Evolutionary conservation across 2,888 invertebrate genomes (phyloP).

Genomic region (Nephrotoma flavescens): DNA sequence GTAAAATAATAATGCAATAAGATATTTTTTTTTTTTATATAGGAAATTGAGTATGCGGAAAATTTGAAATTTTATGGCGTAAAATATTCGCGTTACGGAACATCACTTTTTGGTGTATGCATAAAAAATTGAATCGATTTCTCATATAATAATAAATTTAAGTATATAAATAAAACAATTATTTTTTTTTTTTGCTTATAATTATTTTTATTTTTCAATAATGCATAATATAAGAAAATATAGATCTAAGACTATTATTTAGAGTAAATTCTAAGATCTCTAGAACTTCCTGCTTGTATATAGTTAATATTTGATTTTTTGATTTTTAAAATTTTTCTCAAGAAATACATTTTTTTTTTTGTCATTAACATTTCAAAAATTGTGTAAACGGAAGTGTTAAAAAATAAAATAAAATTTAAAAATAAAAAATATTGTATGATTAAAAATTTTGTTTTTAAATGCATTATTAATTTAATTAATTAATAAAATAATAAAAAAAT

Average conservation of each 20-base stretch:
- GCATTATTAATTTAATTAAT: slow-evolving; percentile 2
- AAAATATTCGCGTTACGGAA: not conserved
- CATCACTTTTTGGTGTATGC: not conserved
- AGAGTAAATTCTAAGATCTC: slow-evolving; percentile 9
- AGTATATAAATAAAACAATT: slow-evolving; percentile 5
- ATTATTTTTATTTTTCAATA: slow-evolving; percentile 9
- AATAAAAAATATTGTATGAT: slow-evolving; percentile 6
- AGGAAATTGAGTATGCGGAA: not conserved
- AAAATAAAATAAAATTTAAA: not conserved
- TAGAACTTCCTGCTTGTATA: slow-evolving; percentile 8
- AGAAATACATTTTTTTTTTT: not conserved
- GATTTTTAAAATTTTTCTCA: slow-evolving; percentile 7
- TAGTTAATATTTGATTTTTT: not conserved
- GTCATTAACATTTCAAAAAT: not conserved
- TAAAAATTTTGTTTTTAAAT: slow-evolving; percentile 3
- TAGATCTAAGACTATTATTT: slow-evolving; percentile 9
- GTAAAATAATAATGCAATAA: not conserved
- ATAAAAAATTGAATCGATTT: not conserved
- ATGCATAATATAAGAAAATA: slow-evolving; percentile 11
- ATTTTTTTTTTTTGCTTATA: slow-evolving; percentile 8
- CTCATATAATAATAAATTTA: not conserved
- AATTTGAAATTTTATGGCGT: not conserved
- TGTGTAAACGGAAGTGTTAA: not conserved
- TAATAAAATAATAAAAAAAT: slow-evolving; percentile 1
- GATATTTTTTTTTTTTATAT: not conserved